Base-by-base conservation (phyloP, 2,888 invertebrate genomes). In the Eupithecia exiguata region DNA sequence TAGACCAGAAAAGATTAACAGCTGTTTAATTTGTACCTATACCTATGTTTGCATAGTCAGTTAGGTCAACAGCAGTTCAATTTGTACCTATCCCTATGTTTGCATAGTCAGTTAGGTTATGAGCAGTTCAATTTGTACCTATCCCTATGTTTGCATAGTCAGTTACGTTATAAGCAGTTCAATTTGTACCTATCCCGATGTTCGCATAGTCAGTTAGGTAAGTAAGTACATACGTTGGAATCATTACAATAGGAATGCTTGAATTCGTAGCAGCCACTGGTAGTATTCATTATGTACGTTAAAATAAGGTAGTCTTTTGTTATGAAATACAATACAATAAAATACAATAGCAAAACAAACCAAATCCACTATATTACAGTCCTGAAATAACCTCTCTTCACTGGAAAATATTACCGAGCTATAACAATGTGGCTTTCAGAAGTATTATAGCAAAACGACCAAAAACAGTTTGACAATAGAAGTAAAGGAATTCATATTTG, bases 401-500 rank as follows among this genome's bases (percentile, higher is more conserved):
- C 74, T 78, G 71, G 77, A 77, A 79, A 78, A 79, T 79, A 78
- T 80, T 77, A 78, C 78, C 70, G 77, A 72, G 72, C 77, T 77
- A 79, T 81, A 85, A 90, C 88, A 89, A 89, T 89, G 88, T 86
- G 87, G 87, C 86, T 87, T 87, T 87, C 87, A 89, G 87, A 89
- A 88, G 87, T 88, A 89, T 90, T 91, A 91, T 88, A 89, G 88
- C 86, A 89, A 87, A 90, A 83, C 88, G 88, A 88, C 88, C 88
- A 87, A 91, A 89, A 90, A 86, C 90, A 89, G 89, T 91, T 89
- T 89, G 90, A 93, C 92, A 93, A 93, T 92, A 87, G 91, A 86
- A 89, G 89, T 90, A 91, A 91, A 92, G 91, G 91, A 92, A 93
- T 92, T 93, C 93, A 93, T 92, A 94, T 93, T 93, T 92, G 92